Evolutionary conservation across 2,888 invertebrate species (phyloP), one percentile per base, ranked within the genome.

Genomic region (Cryptocephalus primarius): DNA sequence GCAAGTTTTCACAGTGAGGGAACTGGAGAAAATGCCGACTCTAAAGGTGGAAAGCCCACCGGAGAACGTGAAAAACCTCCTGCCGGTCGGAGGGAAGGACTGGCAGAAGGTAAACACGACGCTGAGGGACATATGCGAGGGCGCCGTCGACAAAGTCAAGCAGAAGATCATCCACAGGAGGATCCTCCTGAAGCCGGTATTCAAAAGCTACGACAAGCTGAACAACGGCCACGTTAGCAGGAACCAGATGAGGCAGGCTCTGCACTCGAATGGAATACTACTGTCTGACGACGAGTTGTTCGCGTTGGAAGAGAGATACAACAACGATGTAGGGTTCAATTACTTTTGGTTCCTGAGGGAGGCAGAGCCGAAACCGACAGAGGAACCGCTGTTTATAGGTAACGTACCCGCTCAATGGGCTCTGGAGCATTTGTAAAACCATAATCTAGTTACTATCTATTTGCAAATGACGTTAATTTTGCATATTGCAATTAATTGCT

Each of bases 301-400:
- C 47, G 79, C 85, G 13, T 72, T 88, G 40, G 81, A 85, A 62
- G 74, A 74, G 57, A 74, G 83, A 52, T 87, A 83, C 69, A 78
- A 79, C 50, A 82, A 87, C 64, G 82, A 85, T 62, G 68, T 80
- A 61, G 88, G 87, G 14, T 87, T 88, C 67, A 81, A 80, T 71
- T 88, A 87, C 62, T 73, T 75, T 50, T 75, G 75, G 56, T 80
- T 88, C 55, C 69, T 88, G 44, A 75, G 77, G 47, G 85, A 86
- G 68, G 78, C 81, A 54, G 75, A 76, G 53, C 66, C 74, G 1
- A 62, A 61, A 44, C 59, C 64, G 4, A 55, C 67, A 32, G 70
- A 69, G 46, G 61, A 65, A 49, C 70, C 73, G 8, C 50, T 73
- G 61, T 71, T 36, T 6, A 2, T 71, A 61, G 52, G 49, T 39